Base-by-base conservation (phyloP, 2,113 vertebrate species). In the Arothron firmamentum region DNA sequence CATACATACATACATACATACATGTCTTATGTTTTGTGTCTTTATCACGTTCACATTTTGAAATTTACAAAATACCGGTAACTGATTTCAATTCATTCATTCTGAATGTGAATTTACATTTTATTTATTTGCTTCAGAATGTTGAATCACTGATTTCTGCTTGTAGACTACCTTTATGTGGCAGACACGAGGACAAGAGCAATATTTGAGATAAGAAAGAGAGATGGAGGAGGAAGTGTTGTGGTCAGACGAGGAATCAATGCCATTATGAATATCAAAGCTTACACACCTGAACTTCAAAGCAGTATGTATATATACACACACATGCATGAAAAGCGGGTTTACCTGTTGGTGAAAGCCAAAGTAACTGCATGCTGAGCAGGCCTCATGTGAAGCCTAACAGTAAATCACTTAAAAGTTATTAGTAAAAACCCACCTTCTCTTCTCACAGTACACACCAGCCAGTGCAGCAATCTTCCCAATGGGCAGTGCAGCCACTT, bases 401-500 rank as follows among this genome's bases (percentile, higher is more conserved):
- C 43, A 45, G 13, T 45, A 6, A 45, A 45, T 47, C 45, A 47
- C 15, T 2, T 17, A 8, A 50, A 50, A 2, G 11, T 9, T 11
- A 13, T 3, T 16, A 14, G 12, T 21, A 21, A 18, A 14, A 59
- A 31, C 17, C 14, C 10, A 4, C 19, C 18, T 48, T 49, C 21
- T 23, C 38, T 9, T 49, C 20, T 0, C 18, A 12, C 59, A 85
- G 83, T 28, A 0, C 49, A 77, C 41, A 78, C 28, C 42, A 89
- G 77, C 64, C 75, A 50, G 7, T 90, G 89, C 59, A 89, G 71
- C 31, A 17, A 10, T 15, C 19, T 65, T 3, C 23, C 71, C 51
- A 90, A 90, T 12, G 88, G 89, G 1, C 73, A 1, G n/a, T 90
- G 89, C 85, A 89, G 88, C 67, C 88, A 90, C 73, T 90, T 90